Evolutionary conservation across 1,140 invertebrate genomes (phyloP).

Genomic region (Thrips palmi): DNA sequence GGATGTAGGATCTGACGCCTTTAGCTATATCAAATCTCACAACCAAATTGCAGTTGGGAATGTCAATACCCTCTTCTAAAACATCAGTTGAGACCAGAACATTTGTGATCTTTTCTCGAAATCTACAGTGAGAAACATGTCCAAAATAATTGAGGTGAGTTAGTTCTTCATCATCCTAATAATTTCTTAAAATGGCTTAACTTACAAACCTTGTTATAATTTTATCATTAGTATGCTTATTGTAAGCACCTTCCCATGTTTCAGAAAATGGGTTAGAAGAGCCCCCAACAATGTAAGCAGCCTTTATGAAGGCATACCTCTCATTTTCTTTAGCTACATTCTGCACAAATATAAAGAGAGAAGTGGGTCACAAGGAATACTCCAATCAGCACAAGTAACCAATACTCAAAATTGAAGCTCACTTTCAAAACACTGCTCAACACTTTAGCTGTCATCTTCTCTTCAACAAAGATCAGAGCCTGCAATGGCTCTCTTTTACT

Average conservation of each 20-base stretch:
- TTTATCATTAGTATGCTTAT: slow-evolving; percentile 7
- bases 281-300: slow-evolving; percentile 6
- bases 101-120: slow-evolving; percentile 30
- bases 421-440: slow-evolving; percentile 54
- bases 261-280: slow-evolving; percentile 1
- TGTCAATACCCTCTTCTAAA: slow-evolving; percentile 69
- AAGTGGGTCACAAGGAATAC: too few relatives aligned
- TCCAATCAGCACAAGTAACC: too few relatives aligned
- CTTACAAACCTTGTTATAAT: slow-evolving; percentile 1
- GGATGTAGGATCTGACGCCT: slow-evolving; percentile 64
- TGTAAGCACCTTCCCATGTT: background rate
- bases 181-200: slow-evolving; percentile 6
- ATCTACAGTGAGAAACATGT: background rate
- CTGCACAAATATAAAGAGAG: background rate
- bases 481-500: slow-evolving; percentile 31
- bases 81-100: slow-evolving; percentile 63
- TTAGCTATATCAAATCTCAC: slow-evolving; percentile 49
- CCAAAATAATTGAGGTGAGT: background rate
- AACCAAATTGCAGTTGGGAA: slow-evolving; percentile 62
- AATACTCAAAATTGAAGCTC: slow-evolving; percentile 19
- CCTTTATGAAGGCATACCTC: slow-evolving; percentile 1
- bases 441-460: slow-evolving; percentile 56
- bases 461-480: slow-evolving; percentile 64
- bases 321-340: background rate
- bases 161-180: slow-evolving; percentile 1